Percentiles rank a stretch among this genome's conserved stretches.
Evolutionary conservation across 2,113 vertebrate genomes (phyloP).

Genomic region (Anas platyrhynchos): DNA sequence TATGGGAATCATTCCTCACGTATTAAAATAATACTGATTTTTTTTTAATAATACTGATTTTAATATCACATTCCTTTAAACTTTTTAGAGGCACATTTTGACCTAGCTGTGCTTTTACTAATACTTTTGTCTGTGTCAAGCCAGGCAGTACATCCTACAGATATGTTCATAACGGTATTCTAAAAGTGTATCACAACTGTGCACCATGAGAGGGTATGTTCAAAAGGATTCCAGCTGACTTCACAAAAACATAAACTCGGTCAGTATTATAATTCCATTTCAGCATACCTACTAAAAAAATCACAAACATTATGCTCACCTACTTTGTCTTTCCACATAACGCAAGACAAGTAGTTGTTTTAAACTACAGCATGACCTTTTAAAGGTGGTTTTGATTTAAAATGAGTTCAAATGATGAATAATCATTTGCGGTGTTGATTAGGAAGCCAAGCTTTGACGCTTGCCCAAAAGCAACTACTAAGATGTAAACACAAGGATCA

Average conservation of each 20-base stretch:
- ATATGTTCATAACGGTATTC: background rate
- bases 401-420: background rate
- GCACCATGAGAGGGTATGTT: background rate
- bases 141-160: background rate
- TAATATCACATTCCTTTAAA: background rate
- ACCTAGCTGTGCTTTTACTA: background rate
- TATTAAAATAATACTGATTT: background rate
- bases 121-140: background rate
- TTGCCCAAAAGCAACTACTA: background rate
- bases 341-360: background rate
- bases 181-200: background rate
- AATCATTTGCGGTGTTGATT: background rate
- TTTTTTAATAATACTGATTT: background rate
- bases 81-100: background rate
- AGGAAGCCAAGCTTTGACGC: background rate
- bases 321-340: background rate
- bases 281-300: background rate
- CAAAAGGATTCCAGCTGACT: background rate
- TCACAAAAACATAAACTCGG: background rate
- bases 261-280: background rate
- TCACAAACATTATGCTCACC: background rate
- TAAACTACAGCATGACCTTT: conserved; percentile 11
- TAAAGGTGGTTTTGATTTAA: background rate
- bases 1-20: background rate
- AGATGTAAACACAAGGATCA: background rate